Conservation (phyloP, 2,888 invertebrate genomes). For the Leuctra nigra region DNA sequence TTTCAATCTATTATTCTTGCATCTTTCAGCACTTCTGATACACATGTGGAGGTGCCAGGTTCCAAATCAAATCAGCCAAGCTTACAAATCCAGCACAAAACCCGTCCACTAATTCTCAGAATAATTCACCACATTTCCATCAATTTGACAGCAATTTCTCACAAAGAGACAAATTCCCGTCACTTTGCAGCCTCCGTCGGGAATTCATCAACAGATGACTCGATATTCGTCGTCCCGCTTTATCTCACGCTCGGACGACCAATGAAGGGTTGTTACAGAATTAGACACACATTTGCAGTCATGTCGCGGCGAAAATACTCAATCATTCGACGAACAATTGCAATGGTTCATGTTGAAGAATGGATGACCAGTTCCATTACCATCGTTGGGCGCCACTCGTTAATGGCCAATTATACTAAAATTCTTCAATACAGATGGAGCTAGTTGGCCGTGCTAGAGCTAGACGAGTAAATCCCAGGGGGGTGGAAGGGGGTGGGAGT, state of each 20-base stretch:
- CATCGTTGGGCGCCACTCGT: conserved; percentile 2
- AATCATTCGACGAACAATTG: conserved; percentile 1
- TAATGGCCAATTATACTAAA: conserved; percentile 18
- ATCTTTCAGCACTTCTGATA: too few relatives aligned
- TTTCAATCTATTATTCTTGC: too few relatives aligned
- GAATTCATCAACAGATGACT: too few relatives aligned
- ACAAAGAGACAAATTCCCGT: too few relatives aligned
- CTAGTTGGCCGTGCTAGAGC: neutral
- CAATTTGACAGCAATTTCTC: too few relatives aligned
- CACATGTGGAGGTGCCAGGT: too few relatives aligned
- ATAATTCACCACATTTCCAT: too few relatives aligned
- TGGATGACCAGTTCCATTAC: conserved; percentile 3
- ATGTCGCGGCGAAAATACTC: conserved; percentile 8
- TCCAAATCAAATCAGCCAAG: too few relatives aligned
- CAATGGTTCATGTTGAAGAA: neutral
- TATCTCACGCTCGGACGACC: neutral
- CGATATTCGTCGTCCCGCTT: too few relatives aligned
- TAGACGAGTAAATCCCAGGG: conserved; percentile 15
- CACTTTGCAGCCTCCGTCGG: too few relatives aligned
- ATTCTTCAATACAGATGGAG: conserved; percentile 6
- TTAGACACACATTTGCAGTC: conserved; percentile 4
- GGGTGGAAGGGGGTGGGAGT: neutral
- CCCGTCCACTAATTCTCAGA: too few relatives aligned
- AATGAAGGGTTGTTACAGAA: conserved; percentile 1
- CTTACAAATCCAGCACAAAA: too few relatives aligned